Percentiles rank a stretch among this genome's conserved stretches.
Conservation (phyloP, 2,113 vertebrate species). For the Callopanchax toddi region DNA sequence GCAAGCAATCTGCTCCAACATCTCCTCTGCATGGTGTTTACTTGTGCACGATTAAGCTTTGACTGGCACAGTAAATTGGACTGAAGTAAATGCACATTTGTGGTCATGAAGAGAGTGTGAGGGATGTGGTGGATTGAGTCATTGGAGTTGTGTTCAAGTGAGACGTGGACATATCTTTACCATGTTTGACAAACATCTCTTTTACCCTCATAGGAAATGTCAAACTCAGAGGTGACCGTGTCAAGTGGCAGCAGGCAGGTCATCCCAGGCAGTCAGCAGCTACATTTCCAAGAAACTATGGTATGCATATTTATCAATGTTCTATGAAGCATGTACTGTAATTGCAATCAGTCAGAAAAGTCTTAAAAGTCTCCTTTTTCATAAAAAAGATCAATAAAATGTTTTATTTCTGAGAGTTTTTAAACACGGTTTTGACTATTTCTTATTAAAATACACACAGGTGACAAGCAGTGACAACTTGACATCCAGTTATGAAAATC, state of each 20-base stretch:
- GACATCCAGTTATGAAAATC: slow-evolving; percentile 70
- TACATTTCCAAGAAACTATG: slow-evolving; percentile 78
- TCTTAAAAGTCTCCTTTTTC: not conserved
- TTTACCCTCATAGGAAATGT: slow-evolving; percentile 77
- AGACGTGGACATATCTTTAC: slow-evolving; percentile 10
- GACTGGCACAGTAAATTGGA: slow-evolving; percentile 26
- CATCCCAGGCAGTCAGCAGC: slow-evolving; percentile 72
- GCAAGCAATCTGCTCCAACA: slow-evolving; percentile 47
- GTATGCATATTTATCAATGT: slow-evolving; percentile 68
- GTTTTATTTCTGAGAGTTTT: no score
- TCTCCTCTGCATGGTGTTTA: slow-evolving; percentile 55
- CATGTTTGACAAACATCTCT: slow-evolving; percentile 61
- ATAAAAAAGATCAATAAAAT: no score
- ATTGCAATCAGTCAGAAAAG: slow-evolving; percentile 19
- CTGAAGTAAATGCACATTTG: slow-evolving; percentile 22
- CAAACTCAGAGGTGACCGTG: slow-evolving; percentile 74
- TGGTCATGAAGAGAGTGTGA: slow-evolving; percentile 5
- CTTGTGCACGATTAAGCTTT: slow-evolving; percentile 39
- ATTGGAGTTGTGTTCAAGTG: slow-evolving; percentile 6
- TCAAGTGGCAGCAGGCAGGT: slow-evolving; percentile 74
- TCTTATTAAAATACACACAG: slow-evolving; percentile 51
- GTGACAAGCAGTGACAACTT: slow-evolving; percentile 55
- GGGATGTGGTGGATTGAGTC: slow-evolving; percentile 4
- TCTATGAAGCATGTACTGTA: slow-evolving; percentile 8
- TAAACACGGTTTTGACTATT: not conserved